Percentiles rank a stretch among this genome's conserved stretches.
Conservation (phyloP, 2,888 invertebrate species). For the Polylopha cassiicola region DNA sequence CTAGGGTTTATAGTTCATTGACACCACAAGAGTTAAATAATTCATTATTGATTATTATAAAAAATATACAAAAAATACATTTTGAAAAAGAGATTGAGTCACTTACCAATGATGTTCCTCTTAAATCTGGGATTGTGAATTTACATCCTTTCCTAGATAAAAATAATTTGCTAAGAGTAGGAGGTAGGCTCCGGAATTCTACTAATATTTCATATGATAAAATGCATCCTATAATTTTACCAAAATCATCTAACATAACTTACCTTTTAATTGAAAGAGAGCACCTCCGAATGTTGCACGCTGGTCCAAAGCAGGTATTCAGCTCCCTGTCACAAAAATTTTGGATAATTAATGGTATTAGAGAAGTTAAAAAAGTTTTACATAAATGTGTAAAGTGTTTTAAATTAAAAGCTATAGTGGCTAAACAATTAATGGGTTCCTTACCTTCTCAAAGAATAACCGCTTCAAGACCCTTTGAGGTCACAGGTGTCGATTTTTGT, state of each 20-base stretch:
- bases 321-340: conserved; percentile 11
- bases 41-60: too few species aligned
- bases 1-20: too few species aligned
- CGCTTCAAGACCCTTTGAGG: conserved; percentile 11
- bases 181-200: conserved; percentile 12
- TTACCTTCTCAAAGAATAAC: conserved; percentile 2
- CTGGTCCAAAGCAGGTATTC: conserved; percentile 6
- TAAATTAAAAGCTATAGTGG: conserved; percentile 9
- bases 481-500: conserved; percentile 20
- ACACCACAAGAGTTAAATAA: too few species aligned
- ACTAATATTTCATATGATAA: conserved; percentile 8
- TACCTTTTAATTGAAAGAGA: conserved; percentile 12
- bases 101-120: too few species aligned
- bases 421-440: conserved; percentile 9
- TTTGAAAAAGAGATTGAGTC: too few species aligned
- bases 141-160: background rate
- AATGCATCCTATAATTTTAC: conserved; percentile 18
- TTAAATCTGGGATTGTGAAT: background rate
- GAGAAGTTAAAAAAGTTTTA: conserved; percentile 17
- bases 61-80: too few species aligned
- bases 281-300: conserved; percentile 16
- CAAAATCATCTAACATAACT: conserved; percentile 15
- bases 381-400: conserved; percentile 17
- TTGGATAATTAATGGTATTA: conserved; percentile 10
- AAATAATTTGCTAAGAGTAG: background rate